phyloP scores from a whole-genome alignment of 2,113 vertebrate genomes.

The Bathybates hornii region DNA sequence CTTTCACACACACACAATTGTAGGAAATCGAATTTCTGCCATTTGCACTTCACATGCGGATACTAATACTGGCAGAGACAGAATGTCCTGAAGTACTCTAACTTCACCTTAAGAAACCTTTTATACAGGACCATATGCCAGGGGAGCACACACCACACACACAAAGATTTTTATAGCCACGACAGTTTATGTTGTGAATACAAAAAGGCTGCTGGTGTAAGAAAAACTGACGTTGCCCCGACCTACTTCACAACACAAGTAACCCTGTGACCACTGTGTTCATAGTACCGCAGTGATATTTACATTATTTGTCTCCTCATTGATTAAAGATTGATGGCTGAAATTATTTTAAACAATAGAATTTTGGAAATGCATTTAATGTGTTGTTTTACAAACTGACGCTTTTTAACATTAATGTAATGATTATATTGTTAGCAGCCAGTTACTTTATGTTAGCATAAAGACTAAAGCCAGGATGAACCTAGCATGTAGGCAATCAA shows the following conservation, averaged over 20 bases:
- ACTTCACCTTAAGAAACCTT: constrained; percentile 23
- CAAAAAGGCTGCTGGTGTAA: not conserved
- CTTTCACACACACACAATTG: not conserved
- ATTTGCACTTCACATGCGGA: not conserved
- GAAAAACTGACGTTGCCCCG: constrained; percentile 2
- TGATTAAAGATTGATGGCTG: not conserved
- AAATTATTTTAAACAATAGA: not conserved
- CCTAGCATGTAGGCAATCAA: not conserved
- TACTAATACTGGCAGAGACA: not conserved
- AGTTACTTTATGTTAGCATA: not conserved
- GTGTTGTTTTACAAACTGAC: not conserved
- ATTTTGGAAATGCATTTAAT: not conserved
- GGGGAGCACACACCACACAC: not conserved
- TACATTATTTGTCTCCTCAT: not conserved
- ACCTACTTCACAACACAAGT: not conserved
- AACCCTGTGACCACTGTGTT: not conserved
- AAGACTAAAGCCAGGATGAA: not conserved
- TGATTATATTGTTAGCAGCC: not conserved
- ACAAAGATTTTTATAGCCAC: not conserved
- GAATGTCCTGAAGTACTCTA: not conserved
- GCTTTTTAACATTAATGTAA: not conserved
- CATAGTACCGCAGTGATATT: not conserved
- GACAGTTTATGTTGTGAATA: not conserved
- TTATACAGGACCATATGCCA: not conserved
- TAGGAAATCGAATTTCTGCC: constrained; percentile 11